phyloP scores from a whole-genome alignment of 2,113 vertebrate species.

The Motacilla tschutschensis region DNA sequence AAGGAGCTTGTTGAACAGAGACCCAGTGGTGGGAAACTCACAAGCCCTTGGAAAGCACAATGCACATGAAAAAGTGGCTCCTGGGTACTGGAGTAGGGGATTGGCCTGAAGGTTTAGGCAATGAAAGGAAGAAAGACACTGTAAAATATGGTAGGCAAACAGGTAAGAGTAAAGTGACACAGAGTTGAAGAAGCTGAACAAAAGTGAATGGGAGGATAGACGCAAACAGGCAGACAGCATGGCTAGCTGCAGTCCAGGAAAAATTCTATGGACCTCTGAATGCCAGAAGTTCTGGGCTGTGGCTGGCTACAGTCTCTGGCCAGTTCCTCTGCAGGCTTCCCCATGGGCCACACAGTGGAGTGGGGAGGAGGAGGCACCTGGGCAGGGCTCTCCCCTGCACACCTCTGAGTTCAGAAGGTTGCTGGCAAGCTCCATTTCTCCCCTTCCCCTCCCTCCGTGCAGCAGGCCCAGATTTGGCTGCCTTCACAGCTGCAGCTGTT shows the following conservation, averaged over 20 bases:
- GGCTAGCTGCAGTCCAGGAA: neutral
- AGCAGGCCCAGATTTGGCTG: conserved; percentile 17
- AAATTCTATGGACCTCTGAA: neutral
- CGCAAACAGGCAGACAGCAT: neutral
- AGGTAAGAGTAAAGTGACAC: neutral
- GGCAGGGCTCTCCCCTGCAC: conserved; percentile 6
- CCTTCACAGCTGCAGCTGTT: conserved; percentile 48
- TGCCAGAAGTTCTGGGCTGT: neutral
- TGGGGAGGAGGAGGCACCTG: neutral
- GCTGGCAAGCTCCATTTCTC: neutral
- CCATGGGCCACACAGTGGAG: rapidly evolving
- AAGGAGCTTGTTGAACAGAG: neutral
- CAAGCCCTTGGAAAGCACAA: neutral
- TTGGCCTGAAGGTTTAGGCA: neutral
- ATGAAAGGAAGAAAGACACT: neutral
- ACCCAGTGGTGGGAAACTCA: neutral
- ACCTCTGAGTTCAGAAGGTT: conserved; percentile 61
- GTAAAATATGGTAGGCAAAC: neutral
- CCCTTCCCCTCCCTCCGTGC: neutral
- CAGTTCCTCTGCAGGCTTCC: neutral
- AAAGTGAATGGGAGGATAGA: neutral
- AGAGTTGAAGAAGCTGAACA: neutral
- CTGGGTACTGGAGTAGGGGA: neutral
- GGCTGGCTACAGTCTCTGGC: neutral
- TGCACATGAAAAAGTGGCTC: neutral